These are phyloP conservation scores for Corythoichthys intestinalis DNA, from an alignment of 2,113 vertebrate genomes.

Conservation along the genomic window DNA sequence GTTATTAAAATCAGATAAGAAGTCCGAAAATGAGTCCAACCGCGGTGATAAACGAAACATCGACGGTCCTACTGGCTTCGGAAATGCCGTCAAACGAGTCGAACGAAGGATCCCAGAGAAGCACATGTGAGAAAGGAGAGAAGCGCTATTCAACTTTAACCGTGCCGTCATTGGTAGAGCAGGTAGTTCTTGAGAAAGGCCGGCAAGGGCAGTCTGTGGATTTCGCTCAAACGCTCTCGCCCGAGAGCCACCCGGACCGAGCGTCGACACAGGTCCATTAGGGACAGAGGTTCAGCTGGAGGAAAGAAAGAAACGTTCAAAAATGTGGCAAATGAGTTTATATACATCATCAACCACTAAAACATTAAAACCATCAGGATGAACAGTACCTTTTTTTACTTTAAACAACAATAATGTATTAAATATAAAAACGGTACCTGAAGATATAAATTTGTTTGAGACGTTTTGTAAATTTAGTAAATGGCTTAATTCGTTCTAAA, in stretches of 20 bases:
- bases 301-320: neutral
- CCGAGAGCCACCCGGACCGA: constrained; percentile 90
- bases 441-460: too few relatives aligned
- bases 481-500: too few relatives aligned
- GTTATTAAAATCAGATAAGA: constrained; percentile 58
- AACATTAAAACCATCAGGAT: neutral
- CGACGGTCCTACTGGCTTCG: constrained; percentile 44
- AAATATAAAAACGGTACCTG: too few relatives aligned
- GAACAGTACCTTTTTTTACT: neutral
- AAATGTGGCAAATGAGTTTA: neutral
- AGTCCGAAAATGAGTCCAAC: constrained; percentile 40
- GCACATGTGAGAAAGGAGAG: constrained; percentile 16
- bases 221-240: constrained; percentile 86
- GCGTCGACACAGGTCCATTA: constrained; percentile 95
- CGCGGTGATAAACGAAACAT: constrained; percentile 34
- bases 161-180: constrained; percentile 88
- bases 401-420: too few relatives aligned
- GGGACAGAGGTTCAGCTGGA: constrained; percentile 90
- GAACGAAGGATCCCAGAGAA: constrained; percentile 53
- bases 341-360: neutral
- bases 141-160: constrained; percentile 17
- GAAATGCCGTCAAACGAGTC: constrained; percentile 52
- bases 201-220: constrained; percentile 87
- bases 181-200: constrained; percentile 97
- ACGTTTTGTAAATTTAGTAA: too few relatives aligned